Conservation (phyloP, 2,888 invertebrate species). For the Xestia sexstrigata region DNA sequence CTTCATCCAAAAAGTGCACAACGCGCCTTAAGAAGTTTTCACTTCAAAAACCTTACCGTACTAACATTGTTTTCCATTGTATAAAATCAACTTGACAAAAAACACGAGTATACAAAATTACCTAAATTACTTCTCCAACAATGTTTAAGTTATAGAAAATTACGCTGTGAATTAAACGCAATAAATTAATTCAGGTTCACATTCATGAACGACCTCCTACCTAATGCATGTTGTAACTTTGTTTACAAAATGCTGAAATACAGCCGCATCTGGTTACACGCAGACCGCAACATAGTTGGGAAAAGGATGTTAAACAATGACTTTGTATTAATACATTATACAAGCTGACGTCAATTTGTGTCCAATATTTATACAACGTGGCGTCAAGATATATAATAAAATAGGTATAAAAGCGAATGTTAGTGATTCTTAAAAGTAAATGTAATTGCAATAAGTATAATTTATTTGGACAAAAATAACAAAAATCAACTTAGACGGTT, state of each 20-base stretch:
- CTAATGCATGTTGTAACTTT: constrained; percentile 13
- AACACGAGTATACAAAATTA: not conserved
- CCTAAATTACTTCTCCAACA: not conserved
- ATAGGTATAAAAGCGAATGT: not conserved
- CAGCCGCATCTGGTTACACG: not conserved
- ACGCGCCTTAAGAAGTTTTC: too few species aligned
- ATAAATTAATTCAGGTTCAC: constrained; percentile 18
- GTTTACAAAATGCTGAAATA: constrained; percentile 13
- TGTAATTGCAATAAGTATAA: not conserved
- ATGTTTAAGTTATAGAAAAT: not conserved
- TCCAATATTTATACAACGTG: not conserved
- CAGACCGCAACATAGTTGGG: constrained; percentile 17
- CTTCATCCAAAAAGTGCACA: too few species aligned
- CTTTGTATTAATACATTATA: constrained; percentile 7
- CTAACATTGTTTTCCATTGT: too few species aligned
- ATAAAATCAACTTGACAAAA: not conserved
- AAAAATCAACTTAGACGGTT: not conserved
- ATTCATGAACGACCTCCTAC: constrained; percentile 20
- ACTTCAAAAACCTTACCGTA: too few species aligned
- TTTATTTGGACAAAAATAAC: not conserved
- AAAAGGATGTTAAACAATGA: not conserved
- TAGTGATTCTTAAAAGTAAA: not conserved
- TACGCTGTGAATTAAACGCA: constrained; percentile 5
- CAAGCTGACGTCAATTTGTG: not conserved
- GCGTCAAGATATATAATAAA: not conserved